Base-by-base conservation (phyloP, 1,140 invertebrate species). In the Araneus ventricosus region DNA sequence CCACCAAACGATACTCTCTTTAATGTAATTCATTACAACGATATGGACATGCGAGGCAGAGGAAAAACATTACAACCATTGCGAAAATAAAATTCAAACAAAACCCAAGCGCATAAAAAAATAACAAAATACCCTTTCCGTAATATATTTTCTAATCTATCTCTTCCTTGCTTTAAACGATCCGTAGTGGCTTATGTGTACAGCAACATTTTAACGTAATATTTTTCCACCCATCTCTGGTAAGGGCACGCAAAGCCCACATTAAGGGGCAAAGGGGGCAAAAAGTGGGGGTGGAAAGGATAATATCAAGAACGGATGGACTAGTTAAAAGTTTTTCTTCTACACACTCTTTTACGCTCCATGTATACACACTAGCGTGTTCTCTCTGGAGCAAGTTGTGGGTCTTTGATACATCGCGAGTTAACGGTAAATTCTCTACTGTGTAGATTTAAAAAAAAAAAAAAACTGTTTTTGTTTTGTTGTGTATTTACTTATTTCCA, bases 1-100 rank as follows among this genome's bases (percentile, higher is more conserved):
- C 63, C 22, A 30, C 45, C 45, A 89, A 39, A 75, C 90, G 90
- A 92, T 92, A 92, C 79, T 86, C 82, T 84, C 39, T 86, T 86
- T 92, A 92, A 92, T 92, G 82, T 75, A 86, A 92, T 92, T 92
- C 90, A 92, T 92, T 92, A 92, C 82, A 86, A 92, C 59, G 27
- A 92, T 92, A 86, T 86, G 80, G 82, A 84, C 90, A 90, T 90
- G 89, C 89, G 89, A 90, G 41, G 79, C 79, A 59, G 7, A 22
- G 14, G 70, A 20, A 41, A 39, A 91, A 84, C 82, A 84, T 84
- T 84, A 30, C 82, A 84, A 75, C 70, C 70, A 75, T 37, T 30
- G 14, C 70, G 14, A 75, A 75, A 75, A 75, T 75, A 75, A 75
- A 75, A 75, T 75, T 75, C 70, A 75, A 75, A 75, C 70, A 75